Percentiles rank a stretch among this genome's conserved stretches.
Evolutionary conservation across 2,797 vertebrate genomes (phyloP).

Genomic region (Danio aesculapii): DNA sequence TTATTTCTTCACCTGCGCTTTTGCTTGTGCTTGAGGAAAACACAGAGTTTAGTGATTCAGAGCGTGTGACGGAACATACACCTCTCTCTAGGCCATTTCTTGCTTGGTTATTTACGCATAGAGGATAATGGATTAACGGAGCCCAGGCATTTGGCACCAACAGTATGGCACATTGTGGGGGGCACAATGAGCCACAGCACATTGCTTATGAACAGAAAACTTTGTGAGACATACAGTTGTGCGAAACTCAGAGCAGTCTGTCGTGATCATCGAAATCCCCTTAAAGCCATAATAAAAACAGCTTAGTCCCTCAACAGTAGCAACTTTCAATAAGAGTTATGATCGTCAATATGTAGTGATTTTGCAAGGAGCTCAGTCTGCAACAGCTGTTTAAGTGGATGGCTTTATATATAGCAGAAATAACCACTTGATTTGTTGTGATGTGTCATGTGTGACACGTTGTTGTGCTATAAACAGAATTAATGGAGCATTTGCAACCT

Average conservation of each 20-base stretch:
- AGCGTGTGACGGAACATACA: slow-evolving; percentile 12
- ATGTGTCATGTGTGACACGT: slow-evolving; percentile 6
- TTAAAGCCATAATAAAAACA: slow-evolving; percentile 39
- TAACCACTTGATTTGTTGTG: slow-evolving; percentile 6
- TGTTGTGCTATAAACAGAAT: slow-evolving; percentile 9
- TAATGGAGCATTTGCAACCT: slow-evolving; percentile 11
- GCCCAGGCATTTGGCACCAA: slow-evolving; percentile 32
- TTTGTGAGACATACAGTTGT: slow-evolving; percentile 19
- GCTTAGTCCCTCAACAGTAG: slow-evolving; percentile 15
- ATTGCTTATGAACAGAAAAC: slow-evolving; percentile 18
- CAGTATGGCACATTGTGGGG: slow-evolving; percentile 37
- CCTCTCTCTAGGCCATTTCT: slow-evolving; percentile 28
- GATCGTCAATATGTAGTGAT: slow-evolving; percentile 21
- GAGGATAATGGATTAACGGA: slow-evolving; percentile 29
- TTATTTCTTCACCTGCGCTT: slow-evolving; percentile 22
- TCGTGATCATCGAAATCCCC: slow-evolving; percentile 22
- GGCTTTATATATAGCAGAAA: slow-evolving; percentile 14
- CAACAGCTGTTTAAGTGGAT: slow-evolving; percentile 28
- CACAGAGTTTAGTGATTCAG: slow-evolving; percentile 24
- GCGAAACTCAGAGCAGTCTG: slow-evolving; percentile 13
- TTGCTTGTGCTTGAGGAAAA: slow-evolving; percentile 18
- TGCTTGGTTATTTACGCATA: slow-evolving; percentile 27
- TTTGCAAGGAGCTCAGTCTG: slow-evolving; percentile 12
- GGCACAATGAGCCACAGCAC: slow-evolving; percentile 25
- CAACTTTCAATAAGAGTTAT: slow-evolving; percentile 36